Percentiles rank a stretch among this genome's conserved stretches.
phyloP scores from a whole-genome alignment of 2,113 vertebrate genomes.

The Brachypodius melanocephalos region DNA sequence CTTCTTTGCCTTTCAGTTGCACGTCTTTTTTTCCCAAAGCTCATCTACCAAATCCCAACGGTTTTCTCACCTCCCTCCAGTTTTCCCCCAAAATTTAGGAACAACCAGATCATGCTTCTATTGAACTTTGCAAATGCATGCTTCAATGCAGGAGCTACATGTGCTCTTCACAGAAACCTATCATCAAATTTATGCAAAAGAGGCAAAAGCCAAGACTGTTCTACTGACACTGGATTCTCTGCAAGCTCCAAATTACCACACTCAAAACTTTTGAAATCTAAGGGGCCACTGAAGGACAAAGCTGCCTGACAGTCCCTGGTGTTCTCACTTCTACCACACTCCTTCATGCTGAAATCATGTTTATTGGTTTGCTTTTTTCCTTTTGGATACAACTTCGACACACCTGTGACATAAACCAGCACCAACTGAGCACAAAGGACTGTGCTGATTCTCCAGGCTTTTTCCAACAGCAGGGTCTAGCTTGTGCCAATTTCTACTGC shows the following conservation, averaged over 20 bases:
- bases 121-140: not conserved
- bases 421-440: not conserved
- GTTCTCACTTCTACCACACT: not conserved
- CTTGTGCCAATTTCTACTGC: constrained; percentile 3
- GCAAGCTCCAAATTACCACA: not conserved
- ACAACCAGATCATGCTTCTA: not conserved
- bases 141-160: not conserved
- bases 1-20: not conserved
- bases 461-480: constrained; percentile 27
- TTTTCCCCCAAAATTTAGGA: not conserved
- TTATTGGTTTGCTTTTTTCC: not conserved
- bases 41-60: not conserved
- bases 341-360: not conserved
- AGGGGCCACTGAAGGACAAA: not conserved
- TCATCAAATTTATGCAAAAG: not conserved
- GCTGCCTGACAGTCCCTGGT: not conserved
- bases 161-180: not conserved
- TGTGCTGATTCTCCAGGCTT: constrained; percentile 1
- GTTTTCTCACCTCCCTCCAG: not conserved
- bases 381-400: not conserved
- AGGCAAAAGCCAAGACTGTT: not conserved
- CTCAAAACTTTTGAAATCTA: not conserved
- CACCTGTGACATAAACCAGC: constrained; percentile 8
- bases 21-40: not conserved
- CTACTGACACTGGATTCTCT: not conserved